Evolutionary conservation across 2,888 invertebrate species (phyloP).

Genomic region (Dryomyza anilis): DNA sequence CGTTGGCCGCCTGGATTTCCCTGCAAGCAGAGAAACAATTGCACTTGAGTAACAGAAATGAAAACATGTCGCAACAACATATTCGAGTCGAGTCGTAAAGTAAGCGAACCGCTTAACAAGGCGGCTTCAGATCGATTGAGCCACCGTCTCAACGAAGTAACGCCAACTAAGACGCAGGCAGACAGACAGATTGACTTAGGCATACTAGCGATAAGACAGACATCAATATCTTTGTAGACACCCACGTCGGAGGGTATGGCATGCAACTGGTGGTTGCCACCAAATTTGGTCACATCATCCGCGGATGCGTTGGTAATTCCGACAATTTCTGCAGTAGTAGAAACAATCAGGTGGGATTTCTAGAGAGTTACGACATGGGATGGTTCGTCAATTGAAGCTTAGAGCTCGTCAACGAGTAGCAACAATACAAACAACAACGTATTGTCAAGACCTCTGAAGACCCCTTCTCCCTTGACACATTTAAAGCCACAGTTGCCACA

Average conservation of each 20-base stretch:
- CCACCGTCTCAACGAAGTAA: neutral
- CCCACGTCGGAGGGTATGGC: neutral
- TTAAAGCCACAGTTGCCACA: too few species aligned
- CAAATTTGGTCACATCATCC: slow-evolving; percentile 13
- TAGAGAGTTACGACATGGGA: too few species aligned
- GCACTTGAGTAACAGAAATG: slow-evolving; percentile 45
- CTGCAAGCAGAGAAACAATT: slow-evolving; percentile 63
- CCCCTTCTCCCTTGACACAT: too few species aligned
- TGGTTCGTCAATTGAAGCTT: too few species aligned
- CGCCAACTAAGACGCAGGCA: neutral
- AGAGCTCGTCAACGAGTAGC: too few species aligned
- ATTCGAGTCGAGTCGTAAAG: neutral
- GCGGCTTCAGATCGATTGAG: slow-evolving; percentile 34
- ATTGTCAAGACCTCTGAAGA: too few species aligned
- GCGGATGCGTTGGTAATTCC: neutral
- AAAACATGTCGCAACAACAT: slow-evolving; percentile 45
- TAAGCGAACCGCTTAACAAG: slow-evolving; percentile 28
- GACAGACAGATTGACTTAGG: neutral
- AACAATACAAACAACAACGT: too few species aligned
- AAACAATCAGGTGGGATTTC: slow-evolving; percentile 25
- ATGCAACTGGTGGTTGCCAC: neutral
- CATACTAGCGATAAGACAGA: neutral
- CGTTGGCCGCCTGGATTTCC: slow-evolving; percentile 71
- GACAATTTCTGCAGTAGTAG: neutral
- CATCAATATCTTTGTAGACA: neutral